Conservation (phyloP, 2,113 vertebrate species). For the Vireo altiloquus region DNA sequence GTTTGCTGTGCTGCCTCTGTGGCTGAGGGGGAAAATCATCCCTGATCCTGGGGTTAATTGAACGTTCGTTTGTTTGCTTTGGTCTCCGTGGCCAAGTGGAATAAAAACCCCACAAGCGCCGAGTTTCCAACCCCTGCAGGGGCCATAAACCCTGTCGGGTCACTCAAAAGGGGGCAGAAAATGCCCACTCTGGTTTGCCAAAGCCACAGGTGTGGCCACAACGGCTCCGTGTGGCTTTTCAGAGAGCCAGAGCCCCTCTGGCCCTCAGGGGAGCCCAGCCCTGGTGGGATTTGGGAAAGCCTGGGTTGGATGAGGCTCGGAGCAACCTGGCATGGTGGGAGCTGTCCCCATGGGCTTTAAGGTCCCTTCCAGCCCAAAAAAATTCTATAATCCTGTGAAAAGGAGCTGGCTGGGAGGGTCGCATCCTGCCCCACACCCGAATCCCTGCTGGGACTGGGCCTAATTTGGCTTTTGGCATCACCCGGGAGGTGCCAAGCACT, state of each 20-base stretch:
- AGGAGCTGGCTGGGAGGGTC: neutral
- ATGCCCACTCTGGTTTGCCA: neutral
- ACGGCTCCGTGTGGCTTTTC: accelerated
- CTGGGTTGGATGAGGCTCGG: neutral
- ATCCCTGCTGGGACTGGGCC: neutral
- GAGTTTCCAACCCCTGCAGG: neutral
- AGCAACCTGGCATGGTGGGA: neutral
- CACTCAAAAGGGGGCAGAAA: neutral
- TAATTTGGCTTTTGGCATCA: neutral
- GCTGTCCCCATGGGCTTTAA: neutral
- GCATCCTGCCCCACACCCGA: neutral
- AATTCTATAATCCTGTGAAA: neutral
- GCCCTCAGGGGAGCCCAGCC: neutral
- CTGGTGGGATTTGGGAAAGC: accelerated
- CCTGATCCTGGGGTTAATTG: neutral
- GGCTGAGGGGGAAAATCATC: neutral
- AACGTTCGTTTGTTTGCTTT: accelerated
- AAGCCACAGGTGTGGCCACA: neutral
- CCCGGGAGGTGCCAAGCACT: accelerated
- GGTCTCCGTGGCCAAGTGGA: neutral
- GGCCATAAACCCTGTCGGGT: neutral
- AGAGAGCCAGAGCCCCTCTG: accelerated
- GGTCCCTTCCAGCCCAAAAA: neutral
- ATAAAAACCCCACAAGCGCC: neutral
- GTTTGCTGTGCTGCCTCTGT: neutral